Base-by-base conservation (phyloP, 2,113 vertebrate genomes). In the Mellivora capensis region DNA sequence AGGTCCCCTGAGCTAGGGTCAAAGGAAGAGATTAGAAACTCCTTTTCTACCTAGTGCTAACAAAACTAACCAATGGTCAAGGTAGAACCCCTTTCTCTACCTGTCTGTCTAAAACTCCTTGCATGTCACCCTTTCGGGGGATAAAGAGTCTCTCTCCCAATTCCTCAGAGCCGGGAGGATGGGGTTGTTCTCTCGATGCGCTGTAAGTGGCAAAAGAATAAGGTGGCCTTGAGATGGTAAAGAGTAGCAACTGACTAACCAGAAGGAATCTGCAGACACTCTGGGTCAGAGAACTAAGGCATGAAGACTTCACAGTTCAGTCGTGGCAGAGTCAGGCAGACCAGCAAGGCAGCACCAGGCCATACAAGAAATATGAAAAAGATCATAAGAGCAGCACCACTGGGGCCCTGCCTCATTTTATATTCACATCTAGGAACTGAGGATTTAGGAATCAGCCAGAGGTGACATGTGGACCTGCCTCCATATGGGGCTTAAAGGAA, bases 321-420 rank as follows among this genome's bases (percentile, higher is more conserved):
- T 49, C 13, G 7, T 12, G 17, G 61, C 2, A 5, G 25, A 14
- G 42, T 4, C 1, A 29, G 52, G n/a, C 21, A n/a, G 83, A 74
- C 23, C 7, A 39, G 34, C 4, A 1, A 2, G 1, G 21, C 6
- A 42, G 14, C 11, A 39, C 4, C 17, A 52, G 52, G 23, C 34
- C 39, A 23, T 14, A 2, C 11, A 44, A 23, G 23, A 64, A 76
- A 54, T 57, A 18, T 67, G 57, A 31, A 9, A 47, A 93, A 57
- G 9, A 9, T 2, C 6, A 4, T 15, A 23, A 39, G 17, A 83
- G 4, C 31, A 83, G 31, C 47, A 57, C 37, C 18, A 18, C 42
- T 20, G 52, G 27, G 27, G 13, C 34, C 8, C 27, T 61, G 54
- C 21, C 20, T 18, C 72, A n/a, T 62, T 87, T 61, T 37, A 25